Conservation (phyloP, 2,888 invertebrate genomes). For the Apamea crenata region DNA sequence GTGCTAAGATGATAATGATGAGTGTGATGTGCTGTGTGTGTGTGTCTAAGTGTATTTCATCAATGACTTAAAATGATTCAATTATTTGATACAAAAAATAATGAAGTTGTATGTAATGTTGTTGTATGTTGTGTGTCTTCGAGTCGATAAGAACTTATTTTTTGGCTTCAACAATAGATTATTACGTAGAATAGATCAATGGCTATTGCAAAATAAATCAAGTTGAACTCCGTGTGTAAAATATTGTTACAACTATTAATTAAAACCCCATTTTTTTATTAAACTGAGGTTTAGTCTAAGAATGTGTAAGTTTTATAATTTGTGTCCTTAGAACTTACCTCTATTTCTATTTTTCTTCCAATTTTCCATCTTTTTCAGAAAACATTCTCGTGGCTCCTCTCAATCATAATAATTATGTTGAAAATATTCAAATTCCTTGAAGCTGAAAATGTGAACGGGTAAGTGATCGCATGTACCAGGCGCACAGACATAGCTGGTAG, state of each 20-base stretch:
- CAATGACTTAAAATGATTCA: not conserved
- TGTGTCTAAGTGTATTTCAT: not conserved
- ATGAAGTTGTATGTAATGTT: not conserved
- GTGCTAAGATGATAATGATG: no score
- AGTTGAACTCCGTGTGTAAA: no score
- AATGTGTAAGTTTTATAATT: not conserved
- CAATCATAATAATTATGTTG: slow-evolving; percentile 18
- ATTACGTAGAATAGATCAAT: not conserved
- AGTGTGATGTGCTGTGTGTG: no score
- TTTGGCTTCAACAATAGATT: not conserved
- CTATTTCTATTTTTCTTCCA: not conserved
- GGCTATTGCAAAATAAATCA: not conserved
- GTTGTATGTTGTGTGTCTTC: no score
- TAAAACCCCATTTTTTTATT: no score
- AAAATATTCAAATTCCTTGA: slow-evolving; percentile 26
- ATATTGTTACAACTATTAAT: no score
- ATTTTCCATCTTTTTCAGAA: not conserved
- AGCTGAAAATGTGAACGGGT: slow-evolving; percentile 27
- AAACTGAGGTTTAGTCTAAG: not conserved
- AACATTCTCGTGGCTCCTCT: not conserved
- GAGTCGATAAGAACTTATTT: not conserved
- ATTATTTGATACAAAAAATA: not conserved
- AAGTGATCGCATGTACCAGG: slow-evolving; percentile 49
- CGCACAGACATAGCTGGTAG: slow-evolving; percentile 53
- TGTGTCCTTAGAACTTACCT: not conserved